Evolutionary conservation across 2,797 vertebrate genomes (phyloP).

Genomic region (Chaunax sp.): DNA sequence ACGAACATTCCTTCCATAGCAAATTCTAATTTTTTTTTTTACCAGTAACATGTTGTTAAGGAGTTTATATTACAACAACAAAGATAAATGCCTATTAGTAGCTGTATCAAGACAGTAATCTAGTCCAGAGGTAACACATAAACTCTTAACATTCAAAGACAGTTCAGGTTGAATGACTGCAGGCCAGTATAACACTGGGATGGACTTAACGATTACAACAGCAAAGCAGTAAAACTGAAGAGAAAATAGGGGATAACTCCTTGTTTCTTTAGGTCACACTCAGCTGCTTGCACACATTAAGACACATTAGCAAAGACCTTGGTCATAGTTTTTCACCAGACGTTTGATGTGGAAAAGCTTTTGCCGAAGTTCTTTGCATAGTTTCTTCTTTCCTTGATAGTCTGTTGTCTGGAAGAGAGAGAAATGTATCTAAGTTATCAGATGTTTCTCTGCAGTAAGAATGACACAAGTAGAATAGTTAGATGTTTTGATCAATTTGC

Average conservation of each 20-base stretch:
- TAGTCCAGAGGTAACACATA: not conserved
- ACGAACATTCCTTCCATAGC: too few species aligned
- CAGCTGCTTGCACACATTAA: conserved; percentile 29
- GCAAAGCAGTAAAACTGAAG: not conserved
- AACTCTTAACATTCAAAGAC: conserved; percentile 10
- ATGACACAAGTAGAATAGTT: too few species aligned
- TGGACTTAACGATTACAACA: not conserved
- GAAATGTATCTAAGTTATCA: not conserved
- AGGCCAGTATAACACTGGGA: not conserved
- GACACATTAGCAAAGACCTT: conserved; percentile 70
- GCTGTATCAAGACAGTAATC: not conserved
- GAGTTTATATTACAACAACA: conserved; percentile 8
- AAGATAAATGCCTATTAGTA: not conserved
- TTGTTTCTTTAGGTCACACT: conserved; percentile 1
- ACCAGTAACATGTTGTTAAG: not conserved
- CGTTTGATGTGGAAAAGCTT: conserved; percentile 90
- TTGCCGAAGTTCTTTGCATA: conserved; percentile 82
- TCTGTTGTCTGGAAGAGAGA: conserved; percentile 75
- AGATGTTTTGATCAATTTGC: too few species aligned
- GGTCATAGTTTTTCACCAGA: conserved; percentile 87
- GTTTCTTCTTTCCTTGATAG: conserved; percentile 85
- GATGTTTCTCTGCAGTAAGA: not conserved
- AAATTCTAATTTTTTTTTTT: too few species aligned
- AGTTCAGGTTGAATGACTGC: not conserved
- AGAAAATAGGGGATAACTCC: not conserved